These are phyloP conservation scores for Spinus pinus DNA, from an alignment of 2,797 vertebrate species.

Conservation along the genomic window DNA sequence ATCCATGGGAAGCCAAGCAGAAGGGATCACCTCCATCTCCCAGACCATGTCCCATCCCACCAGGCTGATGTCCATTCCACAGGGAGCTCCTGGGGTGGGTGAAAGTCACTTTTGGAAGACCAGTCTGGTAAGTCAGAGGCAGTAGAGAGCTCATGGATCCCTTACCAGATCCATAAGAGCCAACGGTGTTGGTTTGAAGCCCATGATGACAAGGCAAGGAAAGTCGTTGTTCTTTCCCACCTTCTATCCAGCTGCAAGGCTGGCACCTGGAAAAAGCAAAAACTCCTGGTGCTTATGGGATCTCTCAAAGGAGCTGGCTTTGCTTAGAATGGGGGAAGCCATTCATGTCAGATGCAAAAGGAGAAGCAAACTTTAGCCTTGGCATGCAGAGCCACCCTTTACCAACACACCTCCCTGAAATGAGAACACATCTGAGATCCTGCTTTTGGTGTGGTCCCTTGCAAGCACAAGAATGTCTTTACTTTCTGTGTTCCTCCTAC, in stretches of 20 bases:
- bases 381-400: neutral
- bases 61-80: neutral
- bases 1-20: neutral
- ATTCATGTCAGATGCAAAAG: neutral
- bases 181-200: neutral
- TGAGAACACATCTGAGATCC: neutral
- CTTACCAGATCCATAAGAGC: neutral
- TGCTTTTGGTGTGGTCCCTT: neutral
- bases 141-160: neutral
- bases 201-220: neutral
- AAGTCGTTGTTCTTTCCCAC: neutral
- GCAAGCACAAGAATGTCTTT: neutral
- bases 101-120: neutral
- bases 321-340: neutral
- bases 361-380: neutral
- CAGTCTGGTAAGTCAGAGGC: neutral
- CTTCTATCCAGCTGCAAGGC: neutral
- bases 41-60: neutral
- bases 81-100: neutral
- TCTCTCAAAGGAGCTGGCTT: neutral
- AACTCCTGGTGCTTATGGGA: neutral
- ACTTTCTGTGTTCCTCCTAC: neutral
- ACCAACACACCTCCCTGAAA: neutral
- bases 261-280: neutral
- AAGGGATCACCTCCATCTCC: rapidly evolving